phyloP scores from a whole-genome alignment of 2,888 invertebrate genomes.

The Pandemis heparana region DNA sequence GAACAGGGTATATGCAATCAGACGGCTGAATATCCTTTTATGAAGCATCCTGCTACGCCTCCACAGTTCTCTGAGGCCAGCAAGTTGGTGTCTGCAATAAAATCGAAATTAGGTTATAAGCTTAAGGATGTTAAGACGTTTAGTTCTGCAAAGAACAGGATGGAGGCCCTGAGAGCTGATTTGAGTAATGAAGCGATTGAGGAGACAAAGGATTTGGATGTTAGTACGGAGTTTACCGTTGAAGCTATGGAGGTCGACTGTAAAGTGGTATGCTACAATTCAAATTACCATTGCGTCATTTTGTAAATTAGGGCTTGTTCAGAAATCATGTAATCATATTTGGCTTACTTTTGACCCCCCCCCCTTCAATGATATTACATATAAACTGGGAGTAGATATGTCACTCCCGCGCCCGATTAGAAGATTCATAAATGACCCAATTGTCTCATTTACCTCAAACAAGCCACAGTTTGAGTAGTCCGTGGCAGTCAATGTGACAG shows the following conservation, averaged over 20 bases:
- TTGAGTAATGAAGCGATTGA: constrained; percentile 59
- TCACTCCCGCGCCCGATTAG: too few species aligned
- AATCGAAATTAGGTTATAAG: constrained; percentile 73
- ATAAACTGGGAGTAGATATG: too few species aligned
- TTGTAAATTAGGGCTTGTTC: too few species aligned
- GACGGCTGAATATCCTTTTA: constrained; percentile 74
- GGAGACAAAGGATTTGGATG: constrained; percentile 29
- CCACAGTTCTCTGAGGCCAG: constrained; percentile 81
- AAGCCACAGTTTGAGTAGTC: too few species aligned
- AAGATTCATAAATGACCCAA: too few species aligned
- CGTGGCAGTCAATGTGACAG: too few species aligned
- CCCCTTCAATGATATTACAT: too few species aligned
- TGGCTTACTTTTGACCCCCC: too few species aligned
- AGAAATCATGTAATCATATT: too few species aligned
- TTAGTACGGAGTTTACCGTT: constrained; percentile 43
- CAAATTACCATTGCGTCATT: background rate
- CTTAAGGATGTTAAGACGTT: constrained; percentile 58
- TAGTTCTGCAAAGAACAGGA: constrained; percentile 64
- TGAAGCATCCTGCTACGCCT: constrained; percentile 77
- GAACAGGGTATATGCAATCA: constrained; percentile 77
- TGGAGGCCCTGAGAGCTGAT: constrained; percentile 62
- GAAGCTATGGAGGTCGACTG: constrained; percentile 76
- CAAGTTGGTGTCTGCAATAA: constrained; percentile 77
- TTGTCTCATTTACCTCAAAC: too few species aligned
- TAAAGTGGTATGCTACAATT: constrained; percentile 70